Percentiles rank a stretch among this genome's conserved stretches.
Evolutionary conservation across 2,797 vertebrate genomes (phyloP).

Genomic region (Apogon talboti): DNA sequence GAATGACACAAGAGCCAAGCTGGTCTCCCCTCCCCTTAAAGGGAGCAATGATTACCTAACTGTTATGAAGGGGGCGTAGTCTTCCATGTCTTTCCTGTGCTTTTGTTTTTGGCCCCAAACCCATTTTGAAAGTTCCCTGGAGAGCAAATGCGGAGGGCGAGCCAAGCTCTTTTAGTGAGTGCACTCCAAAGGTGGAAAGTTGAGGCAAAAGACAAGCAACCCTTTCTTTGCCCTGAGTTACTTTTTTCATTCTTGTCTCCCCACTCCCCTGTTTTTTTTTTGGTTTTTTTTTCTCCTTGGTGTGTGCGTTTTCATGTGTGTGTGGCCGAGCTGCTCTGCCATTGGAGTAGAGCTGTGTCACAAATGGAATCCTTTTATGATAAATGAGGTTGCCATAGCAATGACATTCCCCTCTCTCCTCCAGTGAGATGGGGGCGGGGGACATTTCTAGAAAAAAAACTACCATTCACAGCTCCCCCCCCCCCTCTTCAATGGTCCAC

Average conservation of each 20-base stretch:
- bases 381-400: constrained; percentile 87
- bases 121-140: constrained; percentile 72
- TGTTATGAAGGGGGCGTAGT: constrained; percentile 73
- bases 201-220: constrained; percentile 80
- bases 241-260: constrained; percentile 51
- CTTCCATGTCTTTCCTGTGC: constrained; percentile 75
- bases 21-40: constrained; percentile 68
- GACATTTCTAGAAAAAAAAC: constrained; percentile 61
- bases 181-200: constrained; percentile 81
- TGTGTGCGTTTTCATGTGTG: constrained; percentile 17
- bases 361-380: constrained; percentile 85
- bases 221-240: constrained; percentile 74
- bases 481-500: constrained; percentile 53
- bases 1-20: constrained; percentile 38
- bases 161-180: constrained; percentile 75
- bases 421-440: constrained; percentile 76
- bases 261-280: constrained; percentile 40
- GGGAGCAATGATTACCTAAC: constrained; percentile 75
- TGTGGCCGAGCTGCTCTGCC: constrained; percentile 51
- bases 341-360: constrained; percentile 77
- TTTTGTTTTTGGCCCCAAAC: constrained; percentile 77
- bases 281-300: constrained; percentile 34
- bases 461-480: constrained; percentile 56
- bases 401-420: constrained; percentile 79
- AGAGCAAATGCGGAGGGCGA: constrained; percentile 58